A percentile compares a stretch with the other conserved stretches of the same genome.
Evolutionary conservation across 1,140 invertebrate species (phyloP).

Genomic region (Linepithema humile): DNA sequence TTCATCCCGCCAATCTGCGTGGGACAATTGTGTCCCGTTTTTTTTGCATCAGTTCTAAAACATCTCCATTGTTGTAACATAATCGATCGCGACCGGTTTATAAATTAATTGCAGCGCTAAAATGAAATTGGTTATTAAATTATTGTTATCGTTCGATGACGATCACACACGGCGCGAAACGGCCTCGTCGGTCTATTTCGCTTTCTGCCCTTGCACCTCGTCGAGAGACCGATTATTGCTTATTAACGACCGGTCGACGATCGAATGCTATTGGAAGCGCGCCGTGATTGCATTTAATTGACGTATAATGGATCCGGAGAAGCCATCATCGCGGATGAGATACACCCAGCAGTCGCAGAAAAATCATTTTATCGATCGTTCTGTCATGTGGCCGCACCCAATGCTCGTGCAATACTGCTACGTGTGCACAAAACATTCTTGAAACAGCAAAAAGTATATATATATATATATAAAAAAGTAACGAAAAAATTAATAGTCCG

Average conservation of each 20-base stretch:
- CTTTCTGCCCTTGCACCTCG: conserved; percentile 36
- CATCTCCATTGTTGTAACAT: not conserved
- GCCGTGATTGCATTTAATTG: conserved; percentile 54
- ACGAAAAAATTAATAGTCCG: not conserved
- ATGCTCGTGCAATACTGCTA: not conserved
- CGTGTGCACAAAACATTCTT: not conserved
- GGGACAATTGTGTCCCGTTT: conserved; percentile 1
- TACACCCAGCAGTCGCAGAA: conserved; percentile 2
- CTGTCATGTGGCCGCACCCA: not conserved
- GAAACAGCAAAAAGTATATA: not conserved
- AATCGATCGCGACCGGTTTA: not conserved
- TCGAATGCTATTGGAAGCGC: conserved; percentile 29
- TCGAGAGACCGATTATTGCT: conserved; percentile 50
- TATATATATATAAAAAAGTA: not conserved
- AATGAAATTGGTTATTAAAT: conserved; percentile 31
- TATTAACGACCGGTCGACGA: conserved; percentile 47
- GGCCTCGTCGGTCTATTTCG: conserved; percentile 16
- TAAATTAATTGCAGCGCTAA: conserved; percentile 11
- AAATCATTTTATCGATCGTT: conserved; percentile 19
- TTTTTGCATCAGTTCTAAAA: not conserved
- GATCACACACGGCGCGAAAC: not conserved
- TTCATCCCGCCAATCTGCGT: not conserved
- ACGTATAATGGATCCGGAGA: conserved; percentile 46
- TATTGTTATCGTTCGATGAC: conserved; percentile 31
- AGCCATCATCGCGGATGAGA: conserved; percentile 27